These are phyloP conservation scores for Melanchra persicariae DNA, from an alignment of 2,888 invertebrate species.

Conservation along the genomic window DNA sequence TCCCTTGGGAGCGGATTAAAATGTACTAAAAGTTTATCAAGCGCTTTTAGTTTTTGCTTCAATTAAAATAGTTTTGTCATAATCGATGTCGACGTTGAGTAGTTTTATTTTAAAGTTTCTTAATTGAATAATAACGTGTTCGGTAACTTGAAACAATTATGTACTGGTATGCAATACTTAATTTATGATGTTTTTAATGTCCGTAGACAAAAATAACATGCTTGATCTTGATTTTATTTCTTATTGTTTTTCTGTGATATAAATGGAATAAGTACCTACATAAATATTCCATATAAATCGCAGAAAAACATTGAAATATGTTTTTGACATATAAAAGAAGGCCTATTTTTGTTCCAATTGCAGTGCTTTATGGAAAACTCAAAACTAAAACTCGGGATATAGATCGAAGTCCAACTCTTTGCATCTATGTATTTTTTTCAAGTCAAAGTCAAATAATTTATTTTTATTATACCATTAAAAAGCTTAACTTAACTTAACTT, in stretches of 20 bases:
- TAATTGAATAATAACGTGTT: conserved; percentile 27
- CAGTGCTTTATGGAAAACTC: no score
- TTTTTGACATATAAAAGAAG: no score
- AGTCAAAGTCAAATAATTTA: no score
- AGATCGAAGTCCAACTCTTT: no score
- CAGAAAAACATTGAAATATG: no score
- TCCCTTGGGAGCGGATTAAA: conserved; percentile 18
- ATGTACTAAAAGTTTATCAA: neutral
- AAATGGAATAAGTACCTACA: no score
- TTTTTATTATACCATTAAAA: no score
- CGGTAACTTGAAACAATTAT: neutral
- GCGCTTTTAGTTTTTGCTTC: conserved; percentile 31
- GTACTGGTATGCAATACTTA: conserved; percentile 12
- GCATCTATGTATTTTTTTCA: no score
- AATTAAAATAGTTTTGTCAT: conserved; percentile 46
- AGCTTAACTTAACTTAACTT: no score
- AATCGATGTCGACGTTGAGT: conserved; percentile 10
- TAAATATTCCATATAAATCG: no score
- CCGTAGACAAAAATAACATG: conserved; percentile 7
- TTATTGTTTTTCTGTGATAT: neutral
- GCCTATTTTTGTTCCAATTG: no score
- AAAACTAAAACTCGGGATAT: no score
- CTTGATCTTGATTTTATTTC: neutral
- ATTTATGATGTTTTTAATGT: neutral
- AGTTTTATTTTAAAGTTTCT: conserved; percentile 23